Base-by-base conservation (phyloP, 2,888 invertebrate species). In the Thera obeliscata region DNA sequence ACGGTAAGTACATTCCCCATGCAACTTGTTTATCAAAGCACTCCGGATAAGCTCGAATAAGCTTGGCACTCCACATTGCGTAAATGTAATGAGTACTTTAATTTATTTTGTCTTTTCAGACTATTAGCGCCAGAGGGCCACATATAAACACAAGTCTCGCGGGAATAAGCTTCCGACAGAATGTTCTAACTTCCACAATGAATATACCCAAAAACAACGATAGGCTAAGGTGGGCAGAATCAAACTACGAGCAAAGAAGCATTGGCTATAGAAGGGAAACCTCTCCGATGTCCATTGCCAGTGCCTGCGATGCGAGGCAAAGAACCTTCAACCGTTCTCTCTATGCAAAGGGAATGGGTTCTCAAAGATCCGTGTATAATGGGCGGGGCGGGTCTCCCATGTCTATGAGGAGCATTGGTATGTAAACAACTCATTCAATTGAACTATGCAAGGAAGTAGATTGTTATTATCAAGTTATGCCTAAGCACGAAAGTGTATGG, bases 341-440 rank as follows among this genome's bases (percentile, higher is more conserved):
- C 48, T 76, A 83, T 70, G 75, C 71, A 33, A 71, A 75, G 64
- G 80, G 80, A 9, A 81, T 81, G 74, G 76, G 80, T 64, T 83
- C 83, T 4, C 84, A 83, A 11, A 80, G 81, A 61, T 87, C 88
- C 0, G 76, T 83, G 35, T 78, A 77, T 55, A 85, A 84, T 82
- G 84, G 83, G 7, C 83, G 88, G 79, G 79, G 84, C 78, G 83
- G 84, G 12, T 88, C 91, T 56, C 84, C 90, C n/a, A 79, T 83
- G 74, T 91, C 92, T 36, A 71, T 87, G 65, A 80, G 86, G 66
- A 90, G 87, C 74, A 84, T 84, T 70, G 87, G 91, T 91, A 63
- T 43, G 56, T 56, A 56, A 41, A 41, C 4, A 4, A 41, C 1
- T 7, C 5, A 7, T 41, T 2, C 7, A 7, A 41, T 41, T 41